Evolutionary conservation across 2,888 invertebrate species (phyloP).

Genomic region (Scelioninae gen. 2): DNA sequence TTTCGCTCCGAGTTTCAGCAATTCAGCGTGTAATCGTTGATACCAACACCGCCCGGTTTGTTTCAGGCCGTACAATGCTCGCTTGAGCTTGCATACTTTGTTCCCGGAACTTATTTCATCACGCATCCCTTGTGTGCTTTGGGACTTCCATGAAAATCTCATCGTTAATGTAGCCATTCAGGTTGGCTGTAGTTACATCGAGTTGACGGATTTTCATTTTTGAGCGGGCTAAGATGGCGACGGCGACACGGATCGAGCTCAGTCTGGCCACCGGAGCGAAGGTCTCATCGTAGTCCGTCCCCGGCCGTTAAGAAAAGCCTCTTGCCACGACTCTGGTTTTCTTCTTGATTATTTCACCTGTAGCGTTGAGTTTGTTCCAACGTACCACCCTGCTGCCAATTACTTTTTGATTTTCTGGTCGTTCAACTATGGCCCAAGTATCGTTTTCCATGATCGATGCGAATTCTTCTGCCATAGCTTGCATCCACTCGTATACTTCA

Average conservation of each 20-base stretch:
- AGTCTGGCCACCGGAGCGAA: neutral
- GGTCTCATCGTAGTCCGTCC: neutral
- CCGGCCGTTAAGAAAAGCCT: neutral
- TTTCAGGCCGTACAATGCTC: slow-evolving; percentile 20
- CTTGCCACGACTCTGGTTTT: neutral
- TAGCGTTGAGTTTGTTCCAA: neutral
- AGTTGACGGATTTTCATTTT: neutral
- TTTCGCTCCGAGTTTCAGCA: slow-evolving; percentile 2
- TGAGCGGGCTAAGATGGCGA: neutral
- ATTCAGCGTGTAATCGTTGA: neutral
- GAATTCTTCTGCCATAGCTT: neutral
- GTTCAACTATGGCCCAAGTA: neutral
- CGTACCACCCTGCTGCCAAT: neutral
- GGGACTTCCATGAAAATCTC: slow-evolving; percentile 7
- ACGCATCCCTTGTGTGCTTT: neutral
- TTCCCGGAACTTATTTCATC: neutral
- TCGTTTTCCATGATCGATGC: neutral
- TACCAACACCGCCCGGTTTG: slow-evolving; percentile 28
- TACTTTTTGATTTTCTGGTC: neutral
- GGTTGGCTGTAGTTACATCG: slow-evolving; percentile 1
- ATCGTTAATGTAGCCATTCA: slow-evolving; percentile 29
- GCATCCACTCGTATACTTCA: neutral
- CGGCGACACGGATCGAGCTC: neutral
- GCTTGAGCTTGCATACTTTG: neutral
- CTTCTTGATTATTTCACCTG: neutral